Evolutionary conservation across 2,113 vertebrate species (phyloP), one percentile per base, ranked within the genome.

Genomic region (Rallus limicola): DNA sequence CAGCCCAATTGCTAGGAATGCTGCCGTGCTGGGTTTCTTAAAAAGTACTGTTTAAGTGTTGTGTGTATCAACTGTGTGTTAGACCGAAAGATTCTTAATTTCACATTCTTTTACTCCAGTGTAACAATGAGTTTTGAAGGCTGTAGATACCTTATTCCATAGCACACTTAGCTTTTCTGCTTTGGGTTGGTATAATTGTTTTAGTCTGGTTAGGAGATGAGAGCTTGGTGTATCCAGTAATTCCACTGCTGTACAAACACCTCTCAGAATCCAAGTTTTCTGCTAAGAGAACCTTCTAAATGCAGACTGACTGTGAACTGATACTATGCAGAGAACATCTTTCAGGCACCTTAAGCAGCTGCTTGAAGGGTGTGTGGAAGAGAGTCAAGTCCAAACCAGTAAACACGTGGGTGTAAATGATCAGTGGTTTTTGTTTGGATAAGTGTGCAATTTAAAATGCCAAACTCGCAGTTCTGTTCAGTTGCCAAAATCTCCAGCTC

Each of bases 391-490:
- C 29, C 58, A 46, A 59, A 82, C 1, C 33, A 56, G 5, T 76
- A 72, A 88, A 40, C 65, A 17, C 0, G 2, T 25, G 0, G 0
- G 0, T 50, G 42, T 38, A 63, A 88, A 15, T 6, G 16, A 53
- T 62, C 0, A 0, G 40, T 74, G 48, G 6, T 4, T 29, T 25
- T 75, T 70, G 28, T 80, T 75, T 20, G n/a, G 50, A 28, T n/a
- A 72, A 82, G 26, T 17, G 23, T 24, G 62, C 38, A 52, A 5
- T 48, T 80, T 80, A 71, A 93, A 93, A 77, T 59, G 29, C n/a
- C 40, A 44, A 38, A 23, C 1, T 7, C 38, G 52, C 1, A 2
- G 63, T 74, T 88, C 71, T 77, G 1, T 86, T 59, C 12, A 75
- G 31, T 44, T 6, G 10, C 46, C 84, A 64, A 48, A 89, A 46